Percentiles rank a stretch among this genome's conserved stretches.
Conservation (phyloP, 2,888 invertebrate genomes). For the Erebia palarica region DNA sequence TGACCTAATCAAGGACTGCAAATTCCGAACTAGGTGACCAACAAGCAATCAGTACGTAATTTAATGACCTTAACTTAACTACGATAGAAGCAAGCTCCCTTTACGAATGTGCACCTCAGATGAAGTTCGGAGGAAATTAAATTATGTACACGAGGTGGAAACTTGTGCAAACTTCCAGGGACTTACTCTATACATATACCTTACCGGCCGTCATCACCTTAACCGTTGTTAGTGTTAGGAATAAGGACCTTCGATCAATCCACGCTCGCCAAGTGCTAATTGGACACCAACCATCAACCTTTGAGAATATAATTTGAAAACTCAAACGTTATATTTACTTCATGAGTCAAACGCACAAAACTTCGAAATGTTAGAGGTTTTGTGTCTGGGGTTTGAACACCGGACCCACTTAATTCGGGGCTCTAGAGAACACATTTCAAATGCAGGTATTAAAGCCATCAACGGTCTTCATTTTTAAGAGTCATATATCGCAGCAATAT, state of each 20-base stretch:
- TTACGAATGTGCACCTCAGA: conserved; percentile 21
- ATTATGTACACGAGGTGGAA: conserved; percentile 32
- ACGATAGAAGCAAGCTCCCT: neutral
- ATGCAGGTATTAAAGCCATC: too few species aligned
- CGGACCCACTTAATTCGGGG: too few species aligned
- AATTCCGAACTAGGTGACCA: conserved; percentile 3
- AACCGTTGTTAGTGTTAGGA: neutral
- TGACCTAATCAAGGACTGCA: neutral
- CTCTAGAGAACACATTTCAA: too few species aligned
- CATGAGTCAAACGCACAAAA: too few species aligned
- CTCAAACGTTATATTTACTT: too few species aligned
- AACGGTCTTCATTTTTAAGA: too few species aligned
- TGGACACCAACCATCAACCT: too few species aligned
- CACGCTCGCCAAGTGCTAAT: neutral
- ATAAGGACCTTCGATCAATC: neutral
- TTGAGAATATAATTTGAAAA: too few species aligned
- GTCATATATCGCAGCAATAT: too few species aligned
- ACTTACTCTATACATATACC: neutral
- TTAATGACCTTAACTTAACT: neutral
- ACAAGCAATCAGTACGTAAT: conserved; percentile 10
- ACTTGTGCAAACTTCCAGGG: conserved; percentile 26
- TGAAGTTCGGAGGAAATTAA: conserved; percentile 33
- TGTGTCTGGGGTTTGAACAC: too few species aligned
- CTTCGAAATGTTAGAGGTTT: neutral
- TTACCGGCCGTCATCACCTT: conserved; percentile 1